These are phyloP conservation scores for Narcine bancroftii DNA, from an alignment of 2,113 vertebrate genomes.

Conservation along the genomic window DNA sequence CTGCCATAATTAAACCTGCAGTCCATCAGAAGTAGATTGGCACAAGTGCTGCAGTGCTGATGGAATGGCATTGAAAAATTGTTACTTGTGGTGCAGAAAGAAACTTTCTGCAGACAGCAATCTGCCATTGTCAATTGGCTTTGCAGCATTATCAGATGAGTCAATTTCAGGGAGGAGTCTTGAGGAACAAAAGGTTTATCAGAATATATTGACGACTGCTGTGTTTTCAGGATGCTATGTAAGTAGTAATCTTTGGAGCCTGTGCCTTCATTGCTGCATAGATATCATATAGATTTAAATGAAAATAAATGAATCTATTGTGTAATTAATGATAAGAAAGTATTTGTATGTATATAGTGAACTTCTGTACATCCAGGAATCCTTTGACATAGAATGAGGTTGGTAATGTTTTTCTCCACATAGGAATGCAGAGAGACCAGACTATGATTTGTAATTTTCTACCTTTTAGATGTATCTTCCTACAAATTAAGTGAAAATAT, in stretches of 20 bases:
- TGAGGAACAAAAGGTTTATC: not conserved
- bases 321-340: not conserved
- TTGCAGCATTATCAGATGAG: constrained; percentile 15
- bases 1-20: constrained; percentile 22
- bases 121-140: constrained; percentile 43
- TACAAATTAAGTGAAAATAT: not conserved
- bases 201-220: not conserved
- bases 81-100: not conserved
- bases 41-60: constrained; percentile 17
- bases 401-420: not conserved
- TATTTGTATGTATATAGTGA: not conserved
- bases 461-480: not conserved
- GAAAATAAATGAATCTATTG: not conserved
- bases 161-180: not conserved
- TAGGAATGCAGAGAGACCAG: not conserved
- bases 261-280: too few relatives aligned
- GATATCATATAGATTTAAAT: not conserved
- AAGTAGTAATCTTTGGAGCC: not conserved
- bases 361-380: not conserved
- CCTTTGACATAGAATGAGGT: not conserved
- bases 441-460: not conserved
- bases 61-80: not conserved
- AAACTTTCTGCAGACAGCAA: constrained; percentile 25
- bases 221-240: not conserved
- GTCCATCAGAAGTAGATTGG: not conserved